These are phyloP conservation scores for Cantharis lateralis DNA, from an alignment of 2,888 invertebrate genomes.

Conservation along the genomic window DNA sequence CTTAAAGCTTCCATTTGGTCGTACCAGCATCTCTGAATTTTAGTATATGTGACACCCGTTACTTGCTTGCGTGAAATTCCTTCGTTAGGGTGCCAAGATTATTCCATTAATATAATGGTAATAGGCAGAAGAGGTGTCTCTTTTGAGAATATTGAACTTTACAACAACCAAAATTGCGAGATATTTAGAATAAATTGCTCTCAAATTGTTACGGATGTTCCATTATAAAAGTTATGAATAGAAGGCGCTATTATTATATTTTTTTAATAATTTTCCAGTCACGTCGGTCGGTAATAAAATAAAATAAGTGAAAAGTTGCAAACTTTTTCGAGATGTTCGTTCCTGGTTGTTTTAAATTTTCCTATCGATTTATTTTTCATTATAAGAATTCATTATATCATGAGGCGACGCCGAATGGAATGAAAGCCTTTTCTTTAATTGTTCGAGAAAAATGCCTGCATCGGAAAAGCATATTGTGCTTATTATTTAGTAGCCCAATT, in stretches of 20 bases:
- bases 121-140: constrained; percentile 14
- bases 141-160: constrained; percentile 3
- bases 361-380: constrained; percentile 1
- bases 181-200: not conserved
- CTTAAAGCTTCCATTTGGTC: constrained; percentile 17
- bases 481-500: constrained; percentile 37
- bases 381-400: constrained; percentile 27
- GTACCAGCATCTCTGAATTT: constrained; percentile 20
- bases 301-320: not conserved
- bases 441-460: constrained; percentile 30
- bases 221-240: not conserved
- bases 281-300: not conserved
- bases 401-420: constrained; percentile 16
- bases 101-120: constrained; percentile 41
- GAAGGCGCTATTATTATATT: not conserved
- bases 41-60: constrained; percentile 30
- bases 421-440: constrained; percentile 20
- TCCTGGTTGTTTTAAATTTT: not conserved
- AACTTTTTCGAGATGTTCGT: not conserved
- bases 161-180: constrained; percentile 1
- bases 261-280: not conserved
- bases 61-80: constrained; percentile 24
- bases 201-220: not conserved
- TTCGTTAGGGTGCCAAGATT: constrained; percentile 35
- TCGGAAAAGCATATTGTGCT: constrained; percentile 34